A percentile compares a stretch with the other conserved stretches of the same genome.
Evolutionary conservation across 2,888 invertebrate genomes (phyloP).

Genomic region (Heliconius ismenius): DNA sequence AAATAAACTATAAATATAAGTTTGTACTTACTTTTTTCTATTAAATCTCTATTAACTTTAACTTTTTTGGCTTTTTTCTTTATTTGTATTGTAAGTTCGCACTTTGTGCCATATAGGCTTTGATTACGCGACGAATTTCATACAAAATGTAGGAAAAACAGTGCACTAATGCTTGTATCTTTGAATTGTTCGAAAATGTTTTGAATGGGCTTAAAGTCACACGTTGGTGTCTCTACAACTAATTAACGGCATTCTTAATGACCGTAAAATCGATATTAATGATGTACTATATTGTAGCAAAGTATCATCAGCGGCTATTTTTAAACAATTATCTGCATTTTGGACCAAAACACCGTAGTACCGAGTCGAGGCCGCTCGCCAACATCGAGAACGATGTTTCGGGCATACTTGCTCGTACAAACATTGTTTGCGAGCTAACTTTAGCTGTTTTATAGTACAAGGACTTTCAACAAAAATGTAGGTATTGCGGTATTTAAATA

Average conservation of each 20-base stretch:
- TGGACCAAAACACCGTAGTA: not conserved
- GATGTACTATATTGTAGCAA: not conserved
- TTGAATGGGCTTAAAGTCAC: too few species aligned
- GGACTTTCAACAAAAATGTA: conserved; percentile 1
- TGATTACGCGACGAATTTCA: too few species aligned
- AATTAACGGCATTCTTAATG: not conserved
- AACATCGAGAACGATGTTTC: conserved; percentile 20
- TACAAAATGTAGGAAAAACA: too few species aligned
- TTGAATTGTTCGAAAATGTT: too few species aligned
- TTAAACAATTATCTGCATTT: conserved; percentile 17
- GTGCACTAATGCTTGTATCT: too few species aligned
- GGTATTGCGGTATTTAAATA: not conserved
- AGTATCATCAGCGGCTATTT: conserved; percentile 3
- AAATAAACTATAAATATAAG: too few species aligned
- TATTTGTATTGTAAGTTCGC: too few species aligned
- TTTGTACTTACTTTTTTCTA: too few species aligned
- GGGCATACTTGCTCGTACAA: not conserved
- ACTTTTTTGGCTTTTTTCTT: too few species aligned
- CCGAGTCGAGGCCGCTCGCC: conserved; percentile 23
- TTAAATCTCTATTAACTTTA: too few species aligned
- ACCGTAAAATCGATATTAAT: not conserved
- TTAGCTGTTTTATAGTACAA: conserved; percentile 13
- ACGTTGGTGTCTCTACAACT: not conserved
- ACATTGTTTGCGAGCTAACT: conserved; percentile 11
- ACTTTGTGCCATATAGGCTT: too few species aligned